Base-by-base conservation (phyloP, 92 coral and sea anemone species). In the Ricordea florida region DNA sequence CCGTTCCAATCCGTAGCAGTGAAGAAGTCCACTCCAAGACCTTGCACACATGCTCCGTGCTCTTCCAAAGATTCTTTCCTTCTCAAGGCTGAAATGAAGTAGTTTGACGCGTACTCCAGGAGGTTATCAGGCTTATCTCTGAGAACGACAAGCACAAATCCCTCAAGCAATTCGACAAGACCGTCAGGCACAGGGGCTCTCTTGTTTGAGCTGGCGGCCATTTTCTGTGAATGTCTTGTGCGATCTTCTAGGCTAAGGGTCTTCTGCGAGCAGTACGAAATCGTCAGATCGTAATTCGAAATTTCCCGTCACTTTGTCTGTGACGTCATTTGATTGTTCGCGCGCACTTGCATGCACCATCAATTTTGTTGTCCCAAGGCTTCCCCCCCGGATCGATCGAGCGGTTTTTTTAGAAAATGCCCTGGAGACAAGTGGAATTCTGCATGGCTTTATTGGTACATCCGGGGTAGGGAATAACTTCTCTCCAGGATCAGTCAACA, bases 161-260 rank as follows among this genome's bases (percentile, higher is more conserved):
- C 99, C 58, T 96, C 97, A 3, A 96, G 92, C 61, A 96, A 57
- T 36, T 96, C 97, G 4, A 85, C 89, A 1, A 96, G 94, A 0
- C 99, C 99, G 2, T 69, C 62, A 0, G 99, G 99, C 10, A 87
- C n/a, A n/a, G 69, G 33, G 44, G 73, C 33, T 78, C 71, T 47
- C 56, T 69, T 24, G 31, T 69, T 6, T 24, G 61, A n/a, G 13
- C 50, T 27, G 29, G 62, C 15, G 15, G 44, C 62, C 75, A 68
- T 68, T 8, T 49, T n/a, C 57, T 49, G 7, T 49, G 20, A 49
- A 9, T 22, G 17, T 22, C 10, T 6, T 10, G 64, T n/a, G n/a
- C n/a, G n/a, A n/a, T n/a, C n/a, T n/a, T n/a, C n/a, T n/a, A n/a
- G n/a, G n/a, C n/a, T n/a, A n/a, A n/a, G n/a, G n/a, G n/a, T n/a